A percentile compares a stretch with the other conserved stretches of the same genome.
Conservation (phyloP, 2,797 vertebrate species). For the Coregonus ussuriensis region DNA sequence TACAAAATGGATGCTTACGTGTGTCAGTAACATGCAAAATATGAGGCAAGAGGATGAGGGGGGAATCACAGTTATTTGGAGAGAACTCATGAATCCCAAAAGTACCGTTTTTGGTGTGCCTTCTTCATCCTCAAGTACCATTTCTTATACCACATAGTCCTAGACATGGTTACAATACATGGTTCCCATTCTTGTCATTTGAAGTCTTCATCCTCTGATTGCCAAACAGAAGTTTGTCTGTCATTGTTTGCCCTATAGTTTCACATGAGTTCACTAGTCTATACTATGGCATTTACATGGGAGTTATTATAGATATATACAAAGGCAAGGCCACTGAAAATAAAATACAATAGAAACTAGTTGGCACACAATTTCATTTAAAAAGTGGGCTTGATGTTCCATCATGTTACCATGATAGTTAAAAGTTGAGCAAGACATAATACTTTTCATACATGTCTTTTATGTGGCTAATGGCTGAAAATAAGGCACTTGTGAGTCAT, state of each 20-base stretch:
- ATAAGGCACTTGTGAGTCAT: background rate
- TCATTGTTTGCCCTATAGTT: constrained; percentile 40
- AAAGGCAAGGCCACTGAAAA: constrained; percentile 63
- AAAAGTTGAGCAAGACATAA: background rate
- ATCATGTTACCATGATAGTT: background rate
- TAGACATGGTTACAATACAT: constrained; percentile 26
- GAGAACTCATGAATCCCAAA: constrained; percentile 54
- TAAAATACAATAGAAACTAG: constrained; percentile 49
- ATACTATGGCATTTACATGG: constrained; percentile 56
- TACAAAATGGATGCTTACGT: constrained; percentile 67
- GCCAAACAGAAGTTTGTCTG: constrained; percentile 53
- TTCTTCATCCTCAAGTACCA: constrained; percentile 51
- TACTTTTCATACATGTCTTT: background rate
- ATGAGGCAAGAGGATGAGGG: constrained; percentile 31
- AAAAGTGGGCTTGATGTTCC: constrained; percentile 11
- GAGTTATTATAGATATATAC: constrained; percentile 25
- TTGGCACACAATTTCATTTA: constrained; percentile 30
- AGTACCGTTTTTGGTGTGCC: constrained; percentile 60
- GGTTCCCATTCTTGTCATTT: constrained; percentile 33
- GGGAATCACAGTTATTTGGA: constrained; percentile 61
- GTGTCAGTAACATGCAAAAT: constrained; percentile 69
- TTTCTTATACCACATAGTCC: constrained; percentile 45
- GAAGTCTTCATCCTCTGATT: constrained; percentile 52
- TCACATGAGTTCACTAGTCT: constrained; percentile 62
- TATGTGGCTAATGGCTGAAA: background rate